phyloP scores from a whole-genome alignment of 2,113 vertebrate species.

The Andinoacara biseriatus region DNA sequence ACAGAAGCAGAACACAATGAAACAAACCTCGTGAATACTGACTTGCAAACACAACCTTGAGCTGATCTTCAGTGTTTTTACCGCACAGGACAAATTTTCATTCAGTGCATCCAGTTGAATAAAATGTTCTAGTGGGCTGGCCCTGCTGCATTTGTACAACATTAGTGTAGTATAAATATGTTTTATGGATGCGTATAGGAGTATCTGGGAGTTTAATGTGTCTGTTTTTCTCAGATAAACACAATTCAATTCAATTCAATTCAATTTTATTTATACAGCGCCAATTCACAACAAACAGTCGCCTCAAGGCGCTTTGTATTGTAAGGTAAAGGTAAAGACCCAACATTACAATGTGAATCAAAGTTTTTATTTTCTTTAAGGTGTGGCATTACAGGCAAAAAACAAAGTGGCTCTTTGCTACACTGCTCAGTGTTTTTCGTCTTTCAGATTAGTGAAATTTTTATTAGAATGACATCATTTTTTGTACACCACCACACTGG shows the following conservation, averaged over 20 bases:
- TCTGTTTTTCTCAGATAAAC: neutral
- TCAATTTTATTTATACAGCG: no score
- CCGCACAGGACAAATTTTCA: neutral
- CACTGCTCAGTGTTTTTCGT: neutral
- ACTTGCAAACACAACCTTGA: constrained; percentile 32
- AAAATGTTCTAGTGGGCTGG: neutral
- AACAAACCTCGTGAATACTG: constrained; percentile 7
- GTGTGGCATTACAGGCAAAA: neutral
- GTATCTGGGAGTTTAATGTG: neutral
- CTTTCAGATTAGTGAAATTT: neutral
- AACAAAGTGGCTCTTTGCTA: neutral
- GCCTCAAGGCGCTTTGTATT: no score
- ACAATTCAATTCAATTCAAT: no score
- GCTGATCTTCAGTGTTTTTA: constrained; percentile 4
- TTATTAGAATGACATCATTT: neutral
- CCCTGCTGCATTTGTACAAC: neutral
- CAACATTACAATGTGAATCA: no score
- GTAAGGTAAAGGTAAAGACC: no score
- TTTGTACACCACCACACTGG: neutral
- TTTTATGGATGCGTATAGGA: neutral
- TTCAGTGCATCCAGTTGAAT: neutral
- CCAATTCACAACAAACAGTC: no score
- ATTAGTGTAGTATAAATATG: neutral
- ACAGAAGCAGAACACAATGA: neutral
- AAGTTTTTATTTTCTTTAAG: neutral